These are phyloP conservation scores for Thalassarche chlororhynchos DNA, from an alignment of 2,113 vertebrate genomes.

Conservation along the genomic window DNA sequence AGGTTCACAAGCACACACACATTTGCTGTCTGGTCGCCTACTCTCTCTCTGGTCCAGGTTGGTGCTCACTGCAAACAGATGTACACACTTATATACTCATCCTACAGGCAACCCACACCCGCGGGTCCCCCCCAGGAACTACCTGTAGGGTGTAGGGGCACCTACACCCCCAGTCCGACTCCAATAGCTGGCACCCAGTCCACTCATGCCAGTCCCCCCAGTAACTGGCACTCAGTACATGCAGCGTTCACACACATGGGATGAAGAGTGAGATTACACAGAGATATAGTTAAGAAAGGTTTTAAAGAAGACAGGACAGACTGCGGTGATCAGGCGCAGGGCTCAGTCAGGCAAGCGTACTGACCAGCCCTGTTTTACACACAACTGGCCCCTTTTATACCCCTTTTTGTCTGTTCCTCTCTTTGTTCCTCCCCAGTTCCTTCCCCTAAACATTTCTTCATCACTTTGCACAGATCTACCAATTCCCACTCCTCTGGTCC, in stretches of 20 bases:
- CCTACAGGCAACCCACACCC: background rate
- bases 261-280: background rate
- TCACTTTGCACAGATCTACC: background rate
- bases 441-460: background rate
- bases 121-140: fast-evolving
- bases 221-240: background rate
- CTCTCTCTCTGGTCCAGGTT: background rate
- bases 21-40: background rate
- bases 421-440: background rate
- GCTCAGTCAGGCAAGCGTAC: fast-evolving
- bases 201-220: background rate
- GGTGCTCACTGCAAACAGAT: background rate
- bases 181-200: background rate
- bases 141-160: background rate
- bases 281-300: background rate
- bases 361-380: background rate
- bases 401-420: background rate
- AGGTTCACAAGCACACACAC: background rate
- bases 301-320: background rate
- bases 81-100: background rate
- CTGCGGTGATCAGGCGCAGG: background rate
- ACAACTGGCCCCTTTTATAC: background rate
- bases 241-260: background rate
- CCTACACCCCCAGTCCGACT: background rate
- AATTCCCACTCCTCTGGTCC: background rate